phyloP scores from a whole-genome alignment of 2,113 vertebrate genomes.

The Cariama cristata region DNA sequence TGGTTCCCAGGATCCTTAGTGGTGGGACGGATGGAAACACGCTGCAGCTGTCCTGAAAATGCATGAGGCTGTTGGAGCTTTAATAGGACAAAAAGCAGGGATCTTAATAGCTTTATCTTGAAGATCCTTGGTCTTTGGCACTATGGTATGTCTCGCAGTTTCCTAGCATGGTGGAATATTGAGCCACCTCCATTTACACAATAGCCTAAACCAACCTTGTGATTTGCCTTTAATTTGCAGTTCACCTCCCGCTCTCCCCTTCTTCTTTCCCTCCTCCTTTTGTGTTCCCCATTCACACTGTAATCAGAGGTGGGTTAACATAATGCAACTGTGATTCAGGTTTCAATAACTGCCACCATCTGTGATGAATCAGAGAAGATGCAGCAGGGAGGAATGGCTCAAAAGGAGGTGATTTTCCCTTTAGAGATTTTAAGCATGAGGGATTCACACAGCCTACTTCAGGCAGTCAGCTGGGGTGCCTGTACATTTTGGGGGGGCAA shows the following conservation, averaged over 20 bases:
- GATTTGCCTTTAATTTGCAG: slow-evolving; percentile 57
- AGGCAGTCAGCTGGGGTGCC: background rate
- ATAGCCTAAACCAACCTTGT: background rate
- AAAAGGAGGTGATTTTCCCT: background rate
- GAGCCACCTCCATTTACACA: background rate
- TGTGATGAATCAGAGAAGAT: slow-evolving; percentile 24
- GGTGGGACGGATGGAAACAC: background rate
- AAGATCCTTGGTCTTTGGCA: background rate
- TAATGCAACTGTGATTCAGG: slow-evolving; percentile 4
- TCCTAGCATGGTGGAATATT: background rate
- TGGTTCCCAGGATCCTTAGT: background rate
- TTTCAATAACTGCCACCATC: background rate
- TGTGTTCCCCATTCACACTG: background rate
- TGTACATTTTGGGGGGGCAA: background rate
- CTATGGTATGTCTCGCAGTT: background rate
- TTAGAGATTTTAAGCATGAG: background rate
- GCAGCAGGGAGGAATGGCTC: background rate
- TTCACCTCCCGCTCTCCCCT: background rate
- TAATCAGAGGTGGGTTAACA: slow-evolving; percentile 47
- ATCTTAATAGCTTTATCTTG: background rate
- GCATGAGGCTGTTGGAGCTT: background rate
- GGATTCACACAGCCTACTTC: background rate
- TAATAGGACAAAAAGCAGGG: background rate
- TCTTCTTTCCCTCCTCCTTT: slow-evolving; percentile 27
- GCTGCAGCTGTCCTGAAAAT: background rate